phyloP scores from a whole-genome alignment of 2,888 invertebrate species.

The Drosophila macrothrix region DNA sequence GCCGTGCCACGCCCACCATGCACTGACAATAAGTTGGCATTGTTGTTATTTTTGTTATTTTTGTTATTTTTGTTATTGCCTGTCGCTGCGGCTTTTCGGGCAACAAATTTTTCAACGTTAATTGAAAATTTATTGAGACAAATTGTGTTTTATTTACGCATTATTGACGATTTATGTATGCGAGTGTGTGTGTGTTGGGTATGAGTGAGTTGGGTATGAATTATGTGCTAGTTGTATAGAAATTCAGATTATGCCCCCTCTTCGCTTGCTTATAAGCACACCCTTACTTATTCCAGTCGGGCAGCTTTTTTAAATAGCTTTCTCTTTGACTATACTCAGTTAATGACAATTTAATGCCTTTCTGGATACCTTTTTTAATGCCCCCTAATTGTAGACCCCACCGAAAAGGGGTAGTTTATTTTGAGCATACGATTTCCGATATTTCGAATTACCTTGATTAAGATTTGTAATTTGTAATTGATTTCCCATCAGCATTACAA shows the following conservation, averaged over 20 bases:
- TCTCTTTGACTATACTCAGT: slow-evolving; percentile 32
- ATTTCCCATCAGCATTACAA: neutral
- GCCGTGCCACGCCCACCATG: slow-evolving; percentile 43
- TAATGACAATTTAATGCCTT: slow-evolving; percentile 58
- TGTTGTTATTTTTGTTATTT: slow-evolving; percentile 21
- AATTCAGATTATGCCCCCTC: slow-evolving; percentile 17
- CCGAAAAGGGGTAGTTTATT: neutral
- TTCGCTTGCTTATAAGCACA: slow-evolving; percentile 6
- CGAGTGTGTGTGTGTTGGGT: slow-evolving; percentile 1
- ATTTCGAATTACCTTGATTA: neutral
- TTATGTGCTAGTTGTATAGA: slow-evolving; percentile 46
- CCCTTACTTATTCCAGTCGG: neutral
- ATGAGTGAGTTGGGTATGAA: slow-evolving; percentile 31
- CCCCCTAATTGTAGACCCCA: neutral
- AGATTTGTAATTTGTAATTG: neutral
- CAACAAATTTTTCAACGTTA: slow-evolving; percentile 63
- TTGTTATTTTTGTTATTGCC: slow-evolving; percentile 26
- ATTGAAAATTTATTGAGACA: slow-evolving; percentile 81
- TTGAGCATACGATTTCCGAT: neutral
- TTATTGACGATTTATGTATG: slow-evolving; percentile 43
- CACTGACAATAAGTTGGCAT: slow-evolving; percentile 30
- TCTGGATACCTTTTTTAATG: slow-evolving; percentile 19
- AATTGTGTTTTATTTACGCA: slow-evolving; percentile 67
- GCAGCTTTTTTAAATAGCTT: slow-evolving; percentile 51
- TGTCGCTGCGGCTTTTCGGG: slow-evolving; percentile 45